Conservation (phyloP, 2,888 invertebrate genomes). For the Eupithecia vulgata region DNA sequence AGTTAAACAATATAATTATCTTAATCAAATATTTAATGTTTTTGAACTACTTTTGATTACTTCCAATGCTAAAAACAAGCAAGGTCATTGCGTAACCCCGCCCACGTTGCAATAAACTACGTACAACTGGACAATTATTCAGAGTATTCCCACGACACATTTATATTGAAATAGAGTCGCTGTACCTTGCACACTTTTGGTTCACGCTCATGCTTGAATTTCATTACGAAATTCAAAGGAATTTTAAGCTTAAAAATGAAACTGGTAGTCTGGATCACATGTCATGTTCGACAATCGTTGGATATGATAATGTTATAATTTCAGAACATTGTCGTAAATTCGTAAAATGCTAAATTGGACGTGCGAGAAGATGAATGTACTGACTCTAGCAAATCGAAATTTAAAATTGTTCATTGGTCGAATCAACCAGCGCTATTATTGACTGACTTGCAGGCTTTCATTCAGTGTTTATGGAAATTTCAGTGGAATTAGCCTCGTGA, state of each 20-base stretch:
- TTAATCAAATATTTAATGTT: neutral
- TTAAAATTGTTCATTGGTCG: constrained; percentile 27
- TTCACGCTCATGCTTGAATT: neutral
- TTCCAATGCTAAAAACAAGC: constrained; percentile 8
- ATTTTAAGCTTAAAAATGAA: constrained; percentile 40
- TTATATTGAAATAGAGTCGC: constrained; percentile 44
- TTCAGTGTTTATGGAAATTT: constrained; percentile 21
- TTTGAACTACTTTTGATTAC: constrained; percentile 1
- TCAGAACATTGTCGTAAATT: constrained; percentile 27
- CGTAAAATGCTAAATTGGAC: constrained; percentile 32
- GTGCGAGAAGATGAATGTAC: constrained; percentile 29
- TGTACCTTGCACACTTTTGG: constrained; percentile 45
- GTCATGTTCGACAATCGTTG: constrained; percentile 27
- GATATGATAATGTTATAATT: constrained; percentile 30
- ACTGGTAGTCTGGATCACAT: constrained; percentile 21
- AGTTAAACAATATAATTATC: neutral
- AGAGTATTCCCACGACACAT: constrained; percentile 46
- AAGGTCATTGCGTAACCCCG: constrained; percentile 8
- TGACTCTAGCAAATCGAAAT: constrained; percentile 14
- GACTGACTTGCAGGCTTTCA: constrained; percentile 26
- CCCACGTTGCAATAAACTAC: constrained; percentile 6
- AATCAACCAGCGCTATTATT: constrained; percentile 34
- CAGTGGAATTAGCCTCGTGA: constrained; percentile 25
- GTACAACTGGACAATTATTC: constrained; percentile 5
- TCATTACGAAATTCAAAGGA: constrained; percentile 47